Conservation (phyloP, 2,888 invertebrate genomes). For the Rhagium mordax region DNA sequence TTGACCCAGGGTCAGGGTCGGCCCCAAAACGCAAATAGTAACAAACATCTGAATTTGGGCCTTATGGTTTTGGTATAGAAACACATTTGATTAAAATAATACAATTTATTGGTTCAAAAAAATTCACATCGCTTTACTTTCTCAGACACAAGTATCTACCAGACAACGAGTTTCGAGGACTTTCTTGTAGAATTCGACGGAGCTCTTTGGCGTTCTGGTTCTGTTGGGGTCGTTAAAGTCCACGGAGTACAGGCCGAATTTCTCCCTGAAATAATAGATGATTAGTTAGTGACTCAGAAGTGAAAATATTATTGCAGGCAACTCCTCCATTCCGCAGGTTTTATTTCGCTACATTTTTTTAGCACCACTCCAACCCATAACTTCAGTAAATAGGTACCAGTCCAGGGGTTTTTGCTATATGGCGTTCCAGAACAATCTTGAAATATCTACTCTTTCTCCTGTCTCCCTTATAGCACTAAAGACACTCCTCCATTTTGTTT, state of each 20-base stretch:
- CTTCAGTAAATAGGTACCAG: no score
- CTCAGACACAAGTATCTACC: slow-evolving; percentile 27
- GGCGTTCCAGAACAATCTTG: no score
- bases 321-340: no score
- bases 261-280: slow-evolving; percentile 70
- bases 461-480: no score
- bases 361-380: no score
- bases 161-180: slow-evolving; percentile 67
- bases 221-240: slow-evolving; percentile 75
- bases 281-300: not conserved
- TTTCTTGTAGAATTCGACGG: slow-evolving; percentile 73
- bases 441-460: no score
- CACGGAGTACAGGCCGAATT: slow-evolving; percentile 79
- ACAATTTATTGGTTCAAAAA: not conserved
- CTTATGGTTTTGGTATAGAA: not conserved
- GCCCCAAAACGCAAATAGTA: not conserved
- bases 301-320: no score
- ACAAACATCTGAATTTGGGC: not conserved
- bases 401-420: no score
- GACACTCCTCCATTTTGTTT: no score
- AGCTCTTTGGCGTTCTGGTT: slow-evolving; percentile 76
- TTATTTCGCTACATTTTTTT: no score
- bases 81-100: not conserved
- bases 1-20: slow-evolving; percentile 17
- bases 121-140: not conserved